Evolutionary conservation across 2,113 vertebrate genomes (phyloP).

Genomic region (Myiozetetes cayanensis): DNA sequence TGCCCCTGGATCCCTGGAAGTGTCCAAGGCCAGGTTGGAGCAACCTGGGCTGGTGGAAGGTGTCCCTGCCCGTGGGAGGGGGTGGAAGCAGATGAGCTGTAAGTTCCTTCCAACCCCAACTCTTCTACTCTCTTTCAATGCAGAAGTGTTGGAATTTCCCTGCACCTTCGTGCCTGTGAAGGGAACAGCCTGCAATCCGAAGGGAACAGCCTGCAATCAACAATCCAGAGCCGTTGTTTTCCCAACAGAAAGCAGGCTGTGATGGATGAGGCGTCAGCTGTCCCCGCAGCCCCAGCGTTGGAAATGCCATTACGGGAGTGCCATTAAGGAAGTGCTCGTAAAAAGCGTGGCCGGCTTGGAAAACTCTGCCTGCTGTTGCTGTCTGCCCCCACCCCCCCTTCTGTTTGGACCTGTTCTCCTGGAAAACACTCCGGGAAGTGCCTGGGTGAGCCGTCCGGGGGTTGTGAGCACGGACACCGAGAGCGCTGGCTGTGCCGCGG

Average conservation of each 20-base stretch:
- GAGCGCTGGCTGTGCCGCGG: background rate
- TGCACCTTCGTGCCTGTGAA: background rate
- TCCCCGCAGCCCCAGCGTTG: background rate
- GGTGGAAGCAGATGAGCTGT: background rate
- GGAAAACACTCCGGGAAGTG: too few relatives aligned
- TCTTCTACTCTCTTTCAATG: background rate
- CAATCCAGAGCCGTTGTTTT: background rate
- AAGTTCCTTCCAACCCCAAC: background rate
- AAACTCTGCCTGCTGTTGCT: background rate
- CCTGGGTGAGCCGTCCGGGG: too few relatives aligned
- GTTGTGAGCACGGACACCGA: too few relatives aligned
- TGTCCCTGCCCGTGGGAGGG: background rate
- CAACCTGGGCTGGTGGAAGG: fast-evolving
- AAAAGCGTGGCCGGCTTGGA: background rate
- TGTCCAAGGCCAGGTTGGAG: background rate
- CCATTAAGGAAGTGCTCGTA: background rate
- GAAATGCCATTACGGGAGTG: background rate
- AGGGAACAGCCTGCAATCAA: background rate
- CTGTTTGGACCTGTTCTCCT: too few relatives aligned
- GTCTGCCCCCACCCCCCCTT: background rate
- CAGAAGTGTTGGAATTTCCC: constrained; percentile 2
- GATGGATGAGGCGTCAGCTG: background rate
- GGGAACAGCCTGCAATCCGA: background rate
- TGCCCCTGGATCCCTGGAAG: background rate
- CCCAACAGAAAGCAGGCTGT: constrained; percentile 3